Evolutionary conservation across 2,797 vertebrate genomes (phyloP), one percentile per base, ranked within the genome.

Genomic region (Paedocypris micromegethes): DNA sequence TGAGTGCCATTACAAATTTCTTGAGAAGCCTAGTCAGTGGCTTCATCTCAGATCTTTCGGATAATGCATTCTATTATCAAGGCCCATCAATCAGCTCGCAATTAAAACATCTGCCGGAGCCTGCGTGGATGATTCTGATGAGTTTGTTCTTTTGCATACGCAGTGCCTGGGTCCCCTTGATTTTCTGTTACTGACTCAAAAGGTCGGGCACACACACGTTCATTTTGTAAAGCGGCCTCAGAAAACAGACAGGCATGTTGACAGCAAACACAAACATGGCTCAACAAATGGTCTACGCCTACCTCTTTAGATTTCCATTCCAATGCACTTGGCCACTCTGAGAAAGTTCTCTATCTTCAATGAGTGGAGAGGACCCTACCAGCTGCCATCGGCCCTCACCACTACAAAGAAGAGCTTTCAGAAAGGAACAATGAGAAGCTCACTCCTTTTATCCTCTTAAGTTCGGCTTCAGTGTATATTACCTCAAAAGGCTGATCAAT

Each of bases 201-300:
- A 69, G 57, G 58, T 60, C 62, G 67, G 75, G 64, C 71, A 71
- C 64, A 73, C 70, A 71, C 73, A 65, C 74, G 49, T 69, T 77
- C 80, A 84, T 84, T 89, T 88, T 88, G 85, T 88, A 85, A 58
- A 76, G 82, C 82, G 76, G 83, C 81, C 83, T 79, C 84, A 85
- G 82, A 86, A 89, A 87, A 89, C 83, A 88, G 89, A 89, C 87
- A 89, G 89, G 86, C 87, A 86, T 88, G 87, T 89, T 91, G 89
- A 91, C 90, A 91, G 88, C 88, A 91, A 91, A 91, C 89, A 90
- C 89, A 91, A 91, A 91, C 87, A 91, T 84, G 78, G 85, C 88
- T 90, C 90, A 91, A 91, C 88, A 91, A 91, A 90, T 90, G 88
- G 88, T 88, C 88, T 88, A 87, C 89, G 88, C 90, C 90, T 83